Evolutionary conservation across 2,113 vertebrate species (phyloP).

Genomic region (Calypte anna): DNA sequence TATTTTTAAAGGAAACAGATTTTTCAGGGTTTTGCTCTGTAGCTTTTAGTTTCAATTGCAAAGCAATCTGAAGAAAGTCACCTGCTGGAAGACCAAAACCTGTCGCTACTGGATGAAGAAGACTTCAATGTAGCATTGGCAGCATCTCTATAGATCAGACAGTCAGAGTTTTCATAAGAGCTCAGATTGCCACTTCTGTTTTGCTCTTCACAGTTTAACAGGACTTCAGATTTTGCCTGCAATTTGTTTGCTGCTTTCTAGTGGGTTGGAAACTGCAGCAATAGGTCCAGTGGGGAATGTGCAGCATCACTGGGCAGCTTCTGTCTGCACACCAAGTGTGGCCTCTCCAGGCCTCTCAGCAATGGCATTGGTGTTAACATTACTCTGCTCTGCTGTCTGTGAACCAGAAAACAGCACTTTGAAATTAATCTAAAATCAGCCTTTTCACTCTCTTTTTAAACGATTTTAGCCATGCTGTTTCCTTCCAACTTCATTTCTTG

Average conservation of each 20-base stretch:
- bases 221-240: background rate
- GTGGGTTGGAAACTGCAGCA: background rate
- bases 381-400: background rate
- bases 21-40: background rate
- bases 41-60: background rate
- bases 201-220: background rate
- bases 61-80: background rate
- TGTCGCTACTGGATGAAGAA: background rate
- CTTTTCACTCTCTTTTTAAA: background rate
- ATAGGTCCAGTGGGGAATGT: background rate
- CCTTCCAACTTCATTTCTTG: background rate
- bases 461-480: background rate
- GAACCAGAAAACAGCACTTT: background rate
- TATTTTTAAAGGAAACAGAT: background rate
- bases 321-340: accelerated
- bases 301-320: background rate
- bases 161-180: background rate
- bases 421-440: background rate
- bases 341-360: background rate
- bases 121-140: background rate
- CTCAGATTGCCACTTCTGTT: background rate
- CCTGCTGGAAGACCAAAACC: background rate
- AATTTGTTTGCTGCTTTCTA: background rate
- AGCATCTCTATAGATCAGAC: background rate
- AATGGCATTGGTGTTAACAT: accelerated